Conservation (phyloP, 2,797 vertebrate species). For the Eutrigla gurnardus region DNA sequence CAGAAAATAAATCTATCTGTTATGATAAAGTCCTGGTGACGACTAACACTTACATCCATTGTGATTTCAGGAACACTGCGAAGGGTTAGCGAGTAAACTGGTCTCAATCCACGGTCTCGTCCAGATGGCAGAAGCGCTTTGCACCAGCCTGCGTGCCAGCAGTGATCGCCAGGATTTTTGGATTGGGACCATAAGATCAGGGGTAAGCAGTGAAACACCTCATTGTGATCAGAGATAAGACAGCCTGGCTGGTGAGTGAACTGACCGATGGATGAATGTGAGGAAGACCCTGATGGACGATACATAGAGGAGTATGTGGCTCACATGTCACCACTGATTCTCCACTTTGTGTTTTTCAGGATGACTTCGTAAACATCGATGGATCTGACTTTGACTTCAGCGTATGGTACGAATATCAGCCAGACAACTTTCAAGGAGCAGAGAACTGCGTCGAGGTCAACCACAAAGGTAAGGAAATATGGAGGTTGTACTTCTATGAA, state of each 20-base stretch:
- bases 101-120: rapidly evolving
- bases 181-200: neutral
- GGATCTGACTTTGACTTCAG: neutral
- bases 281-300: no score
- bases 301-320: no score
- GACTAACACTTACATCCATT: no score
- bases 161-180: neutral
- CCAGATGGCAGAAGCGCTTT: rapidly evolving
- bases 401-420: neutral
- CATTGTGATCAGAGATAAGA: no score
- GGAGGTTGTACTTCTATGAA: no score
- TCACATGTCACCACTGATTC: no score
- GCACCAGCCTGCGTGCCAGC: neutral
- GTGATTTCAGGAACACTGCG: neutral
- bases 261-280: no score
- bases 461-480: neutral
- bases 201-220: neutral
- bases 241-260: no score
- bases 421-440: neutral
- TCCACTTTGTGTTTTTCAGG: neutral
- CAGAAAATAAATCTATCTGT: no score
- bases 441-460: neutral
- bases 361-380: neutral
- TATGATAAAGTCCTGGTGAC: neutral
- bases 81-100: neutral